These are phyloP conservation scores for Macrophya annulata DNA, from an alignment of 2,888 invertebrate species.

Conservation along the genomic window DNA sequence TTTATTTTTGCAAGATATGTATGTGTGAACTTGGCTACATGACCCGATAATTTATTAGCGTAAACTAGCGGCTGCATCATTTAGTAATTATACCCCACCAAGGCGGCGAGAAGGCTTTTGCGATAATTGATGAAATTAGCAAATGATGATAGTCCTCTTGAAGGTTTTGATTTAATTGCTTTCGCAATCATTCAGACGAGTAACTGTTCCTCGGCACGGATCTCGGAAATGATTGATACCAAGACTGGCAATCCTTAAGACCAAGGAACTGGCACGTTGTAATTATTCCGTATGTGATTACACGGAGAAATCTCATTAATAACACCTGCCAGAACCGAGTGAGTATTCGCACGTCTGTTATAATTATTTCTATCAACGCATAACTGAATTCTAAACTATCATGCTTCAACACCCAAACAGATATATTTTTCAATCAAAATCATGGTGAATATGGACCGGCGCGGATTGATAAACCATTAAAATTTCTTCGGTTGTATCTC, in stretches of 20 bases:
- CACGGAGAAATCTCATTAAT: constrained; percentile 46
- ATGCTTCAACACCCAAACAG: neutral
- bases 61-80: constrained; percentile 42
- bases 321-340: constrained; percentile 25
- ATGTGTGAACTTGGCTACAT: no score
- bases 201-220: constrained; percentile 47
- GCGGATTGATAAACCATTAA: no score
- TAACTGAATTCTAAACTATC: neutral
- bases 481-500: no score
- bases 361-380: constrained; percentile 5
- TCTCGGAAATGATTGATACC: constrained; percentile 47
- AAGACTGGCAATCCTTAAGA: constrained; percentile 28
- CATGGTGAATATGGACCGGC: neutral
- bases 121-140: constrained; percentile 51
- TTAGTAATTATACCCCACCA: constrained; percentile 30
- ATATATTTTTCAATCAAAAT: neutral
- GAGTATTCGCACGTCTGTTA: constrained; percentile 8
- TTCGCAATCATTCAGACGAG: constrained; percentile 38
- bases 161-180: constrained; percentile 54
- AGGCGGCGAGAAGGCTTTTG: constrained; percentile 27
- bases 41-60: constrained; percentile 33
- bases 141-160: constrained; percentile 48
- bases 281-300: constrained; percentile 47
- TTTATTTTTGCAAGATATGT: neutral
- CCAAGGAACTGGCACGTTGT: constrained; percentile 35